Evolutionary conservation across 2,797 vertebrate species (phyloP).

Genomic region (Clarias pachynema): DNA sequence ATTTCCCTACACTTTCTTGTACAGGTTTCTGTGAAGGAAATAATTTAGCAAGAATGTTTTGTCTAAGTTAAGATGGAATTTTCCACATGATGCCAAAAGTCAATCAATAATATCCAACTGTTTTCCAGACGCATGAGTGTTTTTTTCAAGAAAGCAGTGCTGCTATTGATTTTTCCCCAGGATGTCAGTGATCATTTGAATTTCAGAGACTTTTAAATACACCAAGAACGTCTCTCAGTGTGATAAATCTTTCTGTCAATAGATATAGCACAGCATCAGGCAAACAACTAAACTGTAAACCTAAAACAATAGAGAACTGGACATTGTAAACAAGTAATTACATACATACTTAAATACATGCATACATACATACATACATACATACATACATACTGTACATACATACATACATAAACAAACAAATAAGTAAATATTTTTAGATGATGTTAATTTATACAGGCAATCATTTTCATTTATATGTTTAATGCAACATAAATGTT

Average conservation of each 20-base stretch:
- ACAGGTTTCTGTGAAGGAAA: not conserved
- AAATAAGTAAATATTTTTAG: too few relatives aligned
- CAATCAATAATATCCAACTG: conserved; percentile 18
- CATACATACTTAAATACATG: too few relatives aligned
- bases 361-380: too few relatives aligned
- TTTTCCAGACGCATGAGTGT: not conserved
- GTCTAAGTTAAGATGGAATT: not conserved
- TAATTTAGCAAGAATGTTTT: not conserved
- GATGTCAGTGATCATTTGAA: conserved; percentile 41
- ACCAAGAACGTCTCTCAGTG: conserved; percentile 9
- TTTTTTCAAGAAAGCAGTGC: conserved; percentile 27
- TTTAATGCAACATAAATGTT: too few relatives aligned
- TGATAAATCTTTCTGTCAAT: conserved; percentile 43
- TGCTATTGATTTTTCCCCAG: conserved; percentile 51
- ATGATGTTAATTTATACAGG: too few relatives aligned
- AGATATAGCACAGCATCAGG: conserved; percentile 10
- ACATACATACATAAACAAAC: too few relatives aligned
- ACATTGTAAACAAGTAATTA: not conserved
- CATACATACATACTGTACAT: too few relatives aligned
- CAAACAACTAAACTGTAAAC: conserved; percentile 21
- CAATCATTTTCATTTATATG: too few relatives aligned
- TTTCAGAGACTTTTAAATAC: conserved; percentile 44
- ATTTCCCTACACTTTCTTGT: not conserved
- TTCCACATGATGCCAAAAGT: conserved; percentile 10
- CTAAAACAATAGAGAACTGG: not conserved